Base-by-base conservation (phyloP, 30 jellyfish, hydroid and myxozoan species). In the Aurelia aurita complex sp. Pacific region DNA sequence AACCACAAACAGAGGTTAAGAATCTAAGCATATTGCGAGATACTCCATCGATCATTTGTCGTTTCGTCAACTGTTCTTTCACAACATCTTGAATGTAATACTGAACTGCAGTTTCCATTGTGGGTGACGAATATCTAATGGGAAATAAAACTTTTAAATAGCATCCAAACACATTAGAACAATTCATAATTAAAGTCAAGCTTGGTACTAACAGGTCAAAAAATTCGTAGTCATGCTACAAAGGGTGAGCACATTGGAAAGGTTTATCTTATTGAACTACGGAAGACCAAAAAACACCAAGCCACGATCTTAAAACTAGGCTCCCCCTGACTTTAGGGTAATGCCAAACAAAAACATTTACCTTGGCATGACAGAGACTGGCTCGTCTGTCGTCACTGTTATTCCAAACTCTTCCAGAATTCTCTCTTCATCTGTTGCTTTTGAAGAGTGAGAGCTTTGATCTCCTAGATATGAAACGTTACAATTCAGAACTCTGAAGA, bases 11-110 rank as follows among this genome's bases (percentile, higher is more conserved):
- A 32, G 97, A 67, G 33, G 97, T 66, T 19, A 94, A 70, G 65
- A 94, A 94, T 54, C 99, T 90, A 66, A 94, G 80, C 89, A 89
- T 74, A 61, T 94, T 94, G 23, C 99, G 83, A 19, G 99, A 94
- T 1, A 94, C 99, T 34, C 99, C 95, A 75, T 94, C 99, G 16
- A 94, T 89, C 95, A 94, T 85, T 80, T 94, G 99, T 4, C 99
- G 96, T 73, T 89, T 94, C 46, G 82, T 94, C 72, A 94, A 40
- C 63, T 94, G 99, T 59, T 94, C 99, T 66, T 89, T 94, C 59
- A 94, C 99, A 59, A 94, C 96, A 12, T 94, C 99, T 15, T 75
- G 90, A 61, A 94, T 85, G 89, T 94, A 89, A 69, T 78, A 89
- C 73, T 86, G 96, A 17, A 94, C 91, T 12, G 97, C 94, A 5